Evolutionary conservation across 1,140 invertebrate species (phyloP), one percentile per base, ranked within the genome.

Genomic region (Drosophila jambulina): DNA sequence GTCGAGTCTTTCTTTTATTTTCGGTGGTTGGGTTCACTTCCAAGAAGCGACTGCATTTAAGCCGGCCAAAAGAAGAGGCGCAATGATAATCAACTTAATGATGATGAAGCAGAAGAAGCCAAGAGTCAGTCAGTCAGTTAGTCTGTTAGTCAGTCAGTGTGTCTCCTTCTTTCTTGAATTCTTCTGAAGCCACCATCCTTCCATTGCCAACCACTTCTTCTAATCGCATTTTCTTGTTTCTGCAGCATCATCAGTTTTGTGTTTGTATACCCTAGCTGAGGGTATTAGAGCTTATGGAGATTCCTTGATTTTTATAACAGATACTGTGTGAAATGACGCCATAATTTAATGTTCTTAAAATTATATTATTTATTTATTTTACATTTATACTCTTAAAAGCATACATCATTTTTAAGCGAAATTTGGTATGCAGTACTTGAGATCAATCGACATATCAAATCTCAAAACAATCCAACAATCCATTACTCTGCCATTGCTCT

Each of bases 211-310:
- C 62, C 53, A 58, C 58, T 63, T 74, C 62, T 82, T 84, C 85
- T 88, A 88, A 87, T 88, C 77, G 77, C 62, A 46, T 67, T 80
- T 84, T 80, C 75, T 82, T 69, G 76, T 83, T 87, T 87, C 76
- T 87, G 83, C 83, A 79, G 48, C 83, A 86, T 87, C 83, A 87
- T 86, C 79, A 74, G 67, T 59, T 68, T 62, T 80, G 57, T 74
- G 75, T 80, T 72, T 79, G 62, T 42, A 72, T 82, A 69, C 48
- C 29, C 63, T 70, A 25, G 1, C 38, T 21, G 23, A 0, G 36
- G 10, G 29, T 69, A 53, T 67, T 21, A 4, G 5, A 19, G 2
- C 0, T 29, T 19, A 43, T 43, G 3, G 2, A 29, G 10, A 60
- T 19, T 19, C 12, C 3, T 7, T 34, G 15, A 25, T 21, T 10